Conservation (phyloP, 2,888 invertebrate genomes). For the Suillia variegata region DNA sequence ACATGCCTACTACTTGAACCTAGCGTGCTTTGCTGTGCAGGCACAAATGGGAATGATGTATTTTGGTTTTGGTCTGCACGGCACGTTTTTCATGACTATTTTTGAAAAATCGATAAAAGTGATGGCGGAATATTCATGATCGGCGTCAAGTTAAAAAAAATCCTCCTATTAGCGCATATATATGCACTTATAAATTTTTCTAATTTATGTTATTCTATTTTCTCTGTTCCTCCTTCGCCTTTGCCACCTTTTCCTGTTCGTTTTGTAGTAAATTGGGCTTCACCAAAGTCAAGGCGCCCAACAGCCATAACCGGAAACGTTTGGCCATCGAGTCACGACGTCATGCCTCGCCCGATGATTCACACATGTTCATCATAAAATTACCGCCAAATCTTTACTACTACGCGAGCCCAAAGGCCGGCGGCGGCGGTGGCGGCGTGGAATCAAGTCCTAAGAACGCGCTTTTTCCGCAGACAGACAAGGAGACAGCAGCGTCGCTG, state of each 20-base stretch:
- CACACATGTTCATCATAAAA: conserved; percentile 86
- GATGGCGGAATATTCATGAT: not conserved
- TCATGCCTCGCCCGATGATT: conserved; percentile 74
- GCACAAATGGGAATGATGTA: conserved; percentile 32
- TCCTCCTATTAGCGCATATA: not conserved
- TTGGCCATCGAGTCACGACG: conserved; percentile 77
- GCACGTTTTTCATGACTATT: conserved; percentile 24
- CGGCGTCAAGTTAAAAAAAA: not conserved
- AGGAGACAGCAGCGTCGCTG: conserved; percentile 37
- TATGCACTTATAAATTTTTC: conserved; percentile 6
- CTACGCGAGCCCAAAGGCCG: conserved; percentile 72
- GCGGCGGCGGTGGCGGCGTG: conserved; percentile 51
- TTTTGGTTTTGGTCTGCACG: not conserved
- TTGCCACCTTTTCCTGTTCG: not conserved
- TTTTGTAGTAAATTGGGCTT: conserved; percentile 75
- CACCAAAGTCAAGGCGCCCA: conserved; percentile 73
- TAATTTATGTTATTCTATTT: conserved; percentile 40
- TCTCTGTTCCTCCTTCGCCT: conserved; percentile 64
- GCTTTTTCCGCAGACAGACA: conserved; percentile 32
- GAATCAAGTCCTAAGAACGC: conserved; percentile 34
- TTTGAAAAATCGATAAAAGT: not conserved
- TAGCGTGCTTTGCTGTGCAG: no score
- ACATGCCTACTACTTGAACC: no score
- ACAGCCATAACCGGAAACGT: conserved; percentile 80
- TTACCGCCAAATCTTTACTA: conserved; percentile 84